Base-by-base conservation (phyloP, 2,797 vertebrate species). In the Schizopygopsis malacanthus region DNA sequence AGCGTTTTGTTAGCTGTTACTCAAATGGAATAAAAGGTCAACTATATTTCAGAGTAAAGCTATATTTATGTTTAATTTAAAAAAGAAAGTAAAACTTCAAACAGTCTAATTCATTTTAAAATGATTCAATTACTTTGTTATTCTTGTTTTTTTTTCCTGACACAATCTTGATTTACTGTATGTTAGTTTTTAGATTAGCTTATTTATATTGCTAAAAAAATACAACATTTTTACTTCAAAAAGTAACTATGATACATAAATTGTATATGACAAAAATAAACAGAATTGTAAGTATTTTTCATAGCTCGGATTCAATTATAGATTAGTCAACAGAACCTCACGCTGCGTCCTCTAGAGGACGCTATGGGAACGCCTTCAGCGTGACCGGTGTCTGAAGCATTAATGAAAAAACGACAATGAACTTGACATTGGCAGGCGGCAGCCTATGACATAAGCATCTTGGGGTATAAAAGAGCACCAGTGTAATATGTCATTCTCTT, bases 21-120 rank as follows among this genome's bases (percentile, higher is more conserved):
- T 67, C 9, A 11, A 56, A 45, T 63, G 13, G 47, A 69, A 16
- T 33, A 56, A 25, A 52, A 41, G 16, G 13, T 84, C 22, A 76
- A 28, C 15, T n/a, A 77, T 22, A 25, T 41, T 10, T 63, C 33
- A 52, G 39, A 25, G 15, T 28, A 2, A 59, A 72, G 45, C 45
- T 50, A 16, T 83, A 65, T 79, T 28, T 65, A 28, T 79, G 39
- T 76, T 76, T 39, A 54, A 61, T 28, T 43, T 33, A 33, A 33
- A n/a, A 79, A 79, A 28, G 4, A n/a, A 43, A 78, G 41, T 15
- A 18, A 65, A 79, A 45, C 4, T 25, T 18, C 0, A 1, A 18
- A 18, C 43, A 45, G 15, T 39, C 13, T 0, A 13, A 56, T 39
- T 56, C 0, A 39, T 39, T 59, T 3, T 37, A 18, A 39, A 61